Evolutionary conservation across 2,113 vertebrate genomes (phyloP).

Genomic region (Upupa epops): DNA sequence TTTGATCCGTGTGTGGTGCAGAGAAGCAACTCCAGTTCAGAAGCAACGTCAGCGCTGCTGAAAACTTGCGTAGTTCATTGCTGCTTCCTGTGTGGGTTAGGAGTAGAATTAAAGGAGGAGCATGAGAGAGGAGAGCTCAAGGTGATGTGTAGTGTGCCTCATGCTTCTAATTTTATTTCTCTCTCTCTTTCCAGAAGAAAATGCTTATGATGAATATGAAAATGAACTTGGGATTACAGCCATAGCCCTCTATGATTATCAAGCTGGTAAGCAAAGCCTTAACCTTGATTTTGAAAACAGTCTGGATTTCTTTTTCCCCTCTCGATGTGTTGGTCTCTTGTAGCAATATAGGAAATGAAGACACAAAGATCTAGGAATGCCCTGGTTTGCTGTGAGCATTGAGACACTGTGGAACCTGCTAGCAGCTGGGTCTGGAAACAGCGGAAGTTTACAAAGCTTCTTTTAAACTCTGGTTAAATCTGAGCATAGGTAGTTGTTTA

Average conservation of each 20-base stretch:
- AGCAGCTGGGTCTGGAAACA: neutral
- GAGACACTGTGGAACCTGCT: neutral
- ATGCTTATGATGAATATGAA: constrained; percentile 80
- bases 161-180: neutral
- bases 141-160: neutral
- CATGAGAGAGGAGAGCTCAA: accelerated
- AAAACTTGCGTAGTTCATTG: neutral
- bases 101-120: neutral
- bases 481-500: neutral
- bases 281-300: neutral
- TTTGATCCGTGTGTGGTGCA: neutral
- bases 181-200: constrained; percentile 69
- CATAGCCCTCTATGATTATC: constrained; percentile 95
- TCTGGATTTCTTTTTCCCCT: neutral
- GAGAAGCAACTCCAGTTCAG: neutral
- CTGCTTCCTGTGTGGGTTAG: neutral
- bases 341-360: neutral
- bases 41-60: neutral
- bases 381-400: neutral
- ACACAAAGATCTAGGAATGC: neutral
- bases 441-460: neutral
- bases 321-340: neutral
- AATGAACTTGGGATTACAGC: constrained; percentile 92
- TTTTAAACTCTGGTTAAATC: neutral
- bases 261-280: constrained; percentile 85